phyloP scores from a whole-genome alignment of 2,888 invertebrate genomes.

The Laothoe populi region DNA sequence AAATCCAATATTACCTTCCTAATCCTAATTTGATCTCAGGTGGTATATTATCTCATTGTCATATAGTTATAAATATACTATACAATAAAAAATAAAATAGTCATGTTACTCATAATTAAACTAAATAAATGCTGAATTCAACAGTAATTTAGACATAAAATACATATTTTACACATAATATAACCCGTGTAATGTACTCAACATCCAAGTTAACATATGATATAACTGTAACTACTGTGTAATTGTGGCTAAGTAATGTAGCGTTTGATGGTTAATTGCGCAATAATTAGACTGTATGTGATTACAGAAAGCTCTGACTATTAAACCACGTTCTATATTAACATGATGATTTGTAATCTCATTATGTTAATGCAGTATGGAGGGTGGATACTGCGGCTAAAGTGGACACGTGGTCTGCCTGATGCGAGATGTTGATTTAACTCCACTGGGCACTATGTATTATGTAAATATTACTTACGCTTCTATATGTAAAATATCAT shows the following conservation, averaged over 20 bases:
- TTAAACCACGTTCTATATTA: constrained; percentile 48
- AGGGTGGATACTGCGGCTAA: constrained; percentile 28
- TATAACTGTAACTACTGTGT: neutral
- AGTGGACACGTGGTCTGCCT: constrained; percentile 48
- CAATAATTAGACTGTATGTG: constrained; percentile 36
- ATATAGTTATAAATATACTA: too few species aligned
- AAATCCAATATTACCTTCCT: too few species aligned
- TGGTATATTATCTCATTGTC: too few species aligned
- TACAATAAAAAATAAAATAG: too few species aligned
- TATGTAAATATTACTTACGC: neutral
- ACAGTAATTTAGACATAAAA: too few species aligned
- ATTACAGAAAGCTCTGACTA: constrained; percentile 39
- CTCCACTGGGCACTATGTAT: neutral
- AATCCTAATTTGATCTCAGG: too few species aligned
- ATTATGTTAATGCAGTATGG: constrained; percentile 52
- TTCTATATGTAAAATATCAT: neutral
- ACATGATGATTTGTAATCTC: constrained; percentile 58
- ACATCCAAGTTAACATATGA: neutral
- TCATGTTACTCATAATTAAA: too few species aligned
- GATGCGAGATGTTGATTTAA: constrained; percentile 47
- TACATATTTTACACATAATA: too few species aligned
- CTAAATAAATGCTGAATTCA: too few species aligned
- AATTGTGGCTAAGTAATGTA: constrained; percentile 16
- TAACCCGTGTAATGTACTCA: too few species aligned
- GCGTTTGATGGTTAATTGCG: constrained; percentile 33